A percentile compares a stretch with the other conserved stretches of the same genome.
These are phyloP conservation scores for Metalampra italica DNA, from an alignment of 2,888 invertebrate genomes.

Conservation along the genomic window DNA sequence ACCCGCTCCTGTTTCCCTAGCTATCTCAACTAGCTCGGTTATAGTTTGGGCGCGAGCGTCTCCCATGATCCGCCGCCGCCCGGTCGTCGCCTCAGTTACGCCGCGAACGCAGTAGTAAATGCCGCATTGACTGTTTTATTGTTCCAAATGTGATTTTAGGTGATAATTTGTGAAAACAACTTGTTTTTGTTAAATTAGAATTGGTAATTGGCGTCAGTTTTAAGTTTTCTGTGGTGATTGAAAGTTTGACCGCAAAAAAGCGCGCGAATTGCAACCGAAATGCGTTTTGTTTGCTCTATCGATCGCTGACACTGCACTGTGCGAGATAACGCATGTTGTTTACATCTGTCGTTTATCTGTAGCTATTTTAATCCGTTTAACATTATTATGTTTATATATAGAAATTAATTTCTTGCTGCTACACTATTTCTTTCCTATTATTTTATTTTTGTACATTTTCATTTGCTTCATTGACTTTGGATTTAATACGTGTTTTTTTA, in stretches of 20 bases:
- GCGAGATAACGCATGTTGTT: conserved; percentile 56
- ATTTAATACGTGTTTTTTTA: no score
- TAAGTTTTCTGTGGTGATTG: background rate
- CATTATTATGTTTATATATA: background rate
- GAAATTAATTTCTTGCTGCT: background rate
- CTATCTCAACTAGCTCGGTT: conserved; percentile 65
- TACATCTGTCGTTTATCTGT: conserved; percentile 30
- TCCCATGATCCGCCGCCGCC: conserved; percentile 51
- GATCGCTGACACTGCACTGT: conserved; percentile 60
- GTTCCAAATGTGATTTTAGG: conserved; percentile 17
- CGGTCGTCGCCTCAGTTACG: conserved; percentile 52
- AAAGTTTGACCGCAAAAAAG: background rate
- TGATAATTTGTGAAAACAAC: background rate
- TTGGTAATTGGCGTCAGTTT: background rate
- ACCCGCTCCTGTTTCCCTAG: conserved; percentile 47
- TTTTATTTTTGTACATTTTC: no score
- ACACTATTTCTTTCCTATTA: no score
- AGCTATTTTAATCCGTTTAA: background rate
- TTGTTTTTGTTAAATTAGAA: background rate
- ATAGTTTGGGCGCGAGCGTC: conserved; percentile 59
- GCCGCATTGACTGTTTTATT: conserved; percentile 34
- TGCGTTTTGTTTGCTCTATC: conserved; percentile 50
- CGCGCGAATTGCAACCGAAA: conserved; percentile 7
- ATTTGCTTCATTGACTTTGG: no score
- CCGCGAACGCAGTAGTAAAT: conserved; percentile 56